Percentiles rank a stretch among this genome's conserved stretches.
Conservation (phyloP, 2,888 invertebrate species). For the Saturnia japonica region DNA sequence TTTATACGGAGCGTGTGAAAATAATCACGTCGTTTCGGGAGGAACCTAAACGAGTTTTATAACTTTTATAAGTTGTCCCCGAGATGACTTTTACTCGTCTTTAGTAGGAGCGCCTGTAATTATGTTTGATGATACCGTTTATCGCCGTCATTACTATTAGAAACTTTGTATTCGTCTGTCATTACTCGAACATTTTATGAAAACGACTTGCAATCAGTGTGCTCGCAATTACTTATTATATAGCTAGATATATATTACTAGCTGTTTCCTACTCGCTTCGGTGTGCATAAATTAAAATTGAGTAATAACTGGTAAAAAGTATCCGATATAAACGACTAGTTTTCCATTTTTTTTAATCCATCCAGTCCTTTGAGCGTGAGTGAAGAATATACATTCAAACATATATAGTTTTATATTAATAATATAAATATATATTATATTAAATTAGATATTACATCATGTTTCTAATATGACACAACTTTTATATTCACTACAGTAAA, state of each 20-base stretch:
- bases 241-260: background rate
- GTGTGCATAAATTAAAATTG: background rate
- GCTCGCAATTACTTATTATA: constrained; percentile 26
- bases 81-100: constrained; percentile 45
- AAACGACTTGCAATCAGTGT: constrained; percentile 24
- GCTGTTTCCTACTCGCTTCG: background rate
- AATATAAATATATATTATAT: no score
- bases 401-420: no score
- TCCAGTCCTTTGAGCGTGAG: no score
- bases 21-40: constrained; percentile 28
- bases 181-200: constrained; percentile 16
- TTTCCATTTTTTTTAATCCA: no score
- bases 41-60: constrained; percentile 57
- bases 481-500: no score
- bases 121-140: constrained; percentile 68
- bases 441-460: no score
- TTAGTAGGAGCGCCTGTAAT: constrained; percentile 54
- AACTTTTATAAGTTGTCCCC: constrained; percentile 58
- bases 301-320: background rate
- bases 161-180: constrained; percentile 54
- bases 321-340: no score
- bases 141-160: constrained; percentile 60
- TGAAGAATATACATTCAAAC: no score
- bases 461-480: no score
- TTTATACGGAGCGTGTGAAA: constrained; percentile 28